Evolutionary conservation across 2,888 invertebrate species (phyloP).

Genomic region (Temnothorax rugatulus): DNA sequence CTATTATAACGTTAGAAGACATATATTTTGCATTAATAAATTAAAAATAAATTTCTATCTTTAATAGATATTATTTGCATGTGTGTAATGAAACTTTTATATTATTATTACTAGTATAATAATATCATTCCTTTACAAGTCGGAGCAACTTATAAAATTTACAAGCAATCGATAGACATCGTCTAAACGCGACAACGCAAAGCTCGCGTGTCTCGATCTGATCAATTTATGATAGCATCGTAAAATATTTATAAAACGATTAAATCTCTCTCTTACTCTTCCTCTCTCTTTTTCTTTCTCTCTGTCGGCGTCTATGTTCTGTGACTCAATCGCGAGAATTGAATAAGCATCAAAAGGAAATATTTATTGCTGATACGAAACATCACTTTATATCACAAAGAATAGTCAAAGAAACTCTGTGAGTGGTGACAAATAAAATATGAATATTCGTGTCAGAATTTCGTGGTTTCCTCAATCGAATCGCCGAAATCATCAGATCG

Average conservation of each 20-base stretch:
- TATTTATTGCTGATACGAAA: constrained; percentile 23
- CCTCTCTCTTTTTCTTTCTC: neutral
- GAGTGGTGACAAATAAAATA: constrained; percentile 11
- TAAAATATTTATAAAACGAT: constrained; percentile 42
- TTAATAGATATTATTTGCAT: neutral
- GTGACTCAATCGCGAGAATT: neutral
- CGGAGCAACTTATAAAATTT: constrained; percentile 19
- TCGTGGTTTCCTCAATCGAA: neutral
- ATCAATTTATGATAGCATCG: constrained; percentile 26
- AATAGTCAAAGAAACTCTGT: neutral
- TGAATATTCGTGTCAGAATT: constrained; percentile 1
- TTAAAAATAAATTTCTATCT: neutral
- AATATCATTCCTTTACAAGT: neutral
- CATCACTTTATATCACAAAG: neutral
- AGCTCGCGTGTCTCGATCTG: constrained; percentile 25
- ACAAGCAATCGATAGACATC: constrained; percentile 6
- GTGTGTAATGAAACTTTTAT: neutral
- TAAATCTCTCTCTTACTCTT: constrained; percentile 1
- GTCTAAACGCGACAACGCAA: constrained; percentile 3
- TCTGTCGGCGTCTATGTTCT: neutral
- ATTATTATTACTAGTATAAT: neutral
- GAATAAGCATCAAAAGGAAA: neutral
- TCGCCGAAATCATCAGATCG: constrained; percentile 33
- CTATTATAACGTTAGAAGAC: neutral
- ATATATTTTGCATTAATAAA: neutral